These are phyloP conservation scores for Cathartes aura DNA, from an alignment of 2,113 vertebrate genomes.

Conservation along the genomic window DNA sequence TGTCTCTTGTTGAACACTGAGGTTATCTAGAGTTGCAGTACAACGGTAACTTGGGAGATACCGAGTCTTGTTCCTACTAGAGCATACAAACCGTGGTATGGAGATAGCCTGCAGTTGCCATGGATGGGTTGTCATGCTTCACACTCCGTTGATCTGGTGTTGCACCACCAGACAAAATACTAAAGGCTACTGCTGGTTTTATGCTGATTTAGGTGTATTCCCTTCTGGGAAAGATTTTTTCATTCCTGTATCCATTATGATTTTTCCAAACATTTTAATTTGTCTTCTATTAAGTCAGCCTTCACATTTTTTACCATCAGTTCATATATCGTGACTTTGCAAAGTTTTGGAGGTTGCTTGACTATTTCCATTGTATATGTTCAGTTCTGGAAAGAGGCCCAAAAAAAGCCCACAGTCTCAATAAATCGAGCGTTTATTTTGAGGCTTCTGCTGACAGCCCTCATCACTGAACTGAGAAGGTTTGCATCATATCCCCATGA, in stretches of 20 bases:
- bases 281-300: background rate
- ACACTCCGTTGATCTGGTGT: background rate
- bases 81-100: accelerated
- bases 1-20: background rate
- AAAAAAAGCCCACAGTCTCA: background rate
- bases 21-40: background rate
- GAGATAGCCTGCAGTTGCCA: background rate
- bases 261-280: background rate
- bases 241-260: background rate
- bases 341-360: background rate
- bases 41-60: background rate
- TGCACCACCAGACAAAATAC: background rate
- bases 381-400: background rate
- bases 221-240: background rate
- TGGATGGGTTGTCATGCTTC: background rate
- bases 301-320: background rate
- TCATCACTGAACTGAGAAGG: background rate
- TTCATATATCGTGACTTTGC: background rate
- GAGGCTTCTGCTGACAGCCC: background rate
- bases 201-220: background rate
- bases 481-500: background rate
- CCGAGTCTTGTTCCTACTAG: background rate
- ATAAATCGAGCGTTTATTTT: background rate
- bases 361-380: background rate
- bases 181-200: background rate